Evolutionary conservation across 2,888 invertebrate genomes (phyloP), one percentile per base, ranked within the genome.

Genomic region (Mesochorus sp.): DNA sequence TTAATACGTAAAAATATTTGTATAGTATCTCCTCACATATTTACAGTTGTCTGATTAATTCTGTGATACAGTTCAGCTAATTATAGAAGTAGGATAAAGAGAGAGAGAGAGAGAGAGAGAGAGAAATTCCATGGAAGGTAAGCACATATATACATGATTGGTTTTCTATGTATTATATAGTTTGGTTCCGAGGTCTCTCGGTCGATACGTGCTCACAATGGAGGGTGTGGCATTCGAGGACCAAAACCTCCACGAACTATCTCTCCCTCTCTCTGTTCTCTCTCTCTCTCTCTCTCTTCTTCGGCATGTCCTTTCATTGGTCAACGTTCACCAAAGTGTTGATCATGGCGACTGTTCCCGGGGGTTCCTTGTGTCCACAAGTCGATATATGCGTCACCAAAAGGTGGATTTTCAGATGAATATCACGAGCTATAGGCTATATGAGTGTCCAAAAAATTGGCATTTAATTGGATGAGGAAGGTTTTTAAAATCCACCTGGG

Each of bases 161-260:
- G 67, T 47, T 72, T 55, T 57, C n/a, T n/a, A n/a, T n/a, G n/a
- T n/a, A n/a, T n/a, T 49, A 64, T 55, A 47, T 28, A 31, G 26
- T 71, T 37, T 26, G 49, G 57, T 17, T 37, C 64, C 61, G 37
- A 79, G 75, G 73, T 81, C 82, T 64, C 82, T 83, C 85, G 88
- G 88, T 88, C 88, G 88, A 88, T 88, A 88, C 88, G 83, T 85
- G 85, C 84, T 85, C 86, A 86, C 87, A 88, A 88, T 87, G 85
- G 87, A 88, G 90, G 90, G 90, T 90, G 90, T 90, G 90, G 90
- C 90, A 84, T 78, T 90, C 85, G 87, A 90, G 87, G 86, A 88
- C 85, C 85, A 85, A 86, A 88, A 85, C 83, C 84, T 77, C 59
- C 44, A 64, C 55, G 42, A 44, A 19, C 44, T 64, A 47, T 59